phyloP scores from a whole-genome alignment of 1,140 invertebrate species.

The Drosophila pruinosa region DNA sequence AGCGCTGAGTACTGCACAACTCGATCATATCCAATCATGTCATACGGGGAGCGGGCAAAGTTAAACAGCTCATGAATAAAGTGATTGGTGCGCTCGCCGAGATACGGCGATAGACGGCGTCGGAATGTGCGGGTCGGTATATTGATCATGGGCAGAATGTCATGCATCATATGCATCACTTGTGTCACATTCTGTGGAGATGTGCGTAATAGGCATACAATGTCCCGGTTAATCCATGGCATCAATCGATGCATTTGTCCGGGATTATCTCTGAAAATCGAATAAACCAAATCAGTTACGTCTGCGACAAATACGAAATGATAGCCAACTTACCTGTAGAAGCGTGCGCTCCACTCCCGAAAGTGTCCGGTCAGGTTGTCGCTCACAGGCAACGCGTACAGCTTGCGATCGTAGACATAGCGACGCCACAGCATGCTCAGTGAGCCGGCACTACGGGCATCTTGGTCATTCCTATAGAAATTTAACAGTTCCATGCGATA shows the following conservation, averaged over 20 bases:
- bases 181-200: constrained; percentile 87
- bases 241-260: constrained; percentile 91
- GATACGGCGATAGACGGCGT: constrained; percentile 84
- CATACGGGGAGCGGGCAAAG: constrained; percentile 93
- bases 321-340: constrained; percentile 86
- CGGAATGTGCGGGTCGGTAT: constrained; percentile 90
- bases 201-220: constrained; percentile 87
- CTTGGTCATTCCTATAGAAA: constrained; percentile 69
- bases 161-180: constrained; percentile 88
- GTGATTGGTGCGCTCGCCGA: constrained; percentile 87
- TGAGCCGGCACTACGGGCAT: constrained; percentile 45
- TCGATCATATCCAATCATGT: constrained; percentile 90
- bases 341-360: constrained; percentile 89
- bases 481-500: constrained; percentile 68
- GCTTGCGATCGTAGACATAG: constrained; percentile 89
- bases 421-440: constrained; percentile 84
- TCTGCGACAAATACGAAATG: no score
- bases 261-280: constrained; percentile 87
- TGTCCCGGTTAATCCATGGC: constrained; percentile 94
- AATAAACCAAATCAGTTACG: no score
- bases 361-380: constrained; percentile 86
- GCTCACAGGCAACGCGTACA: constrained; percentile 88
- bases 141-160: constrained; percentile 87
- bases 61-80: constrained; percentile 95
- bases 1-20: constrained; percentile 83